Conservation (phyloP, 2,113 vertebrate genomes). For the Nyctibius bracteatus region DNA sequence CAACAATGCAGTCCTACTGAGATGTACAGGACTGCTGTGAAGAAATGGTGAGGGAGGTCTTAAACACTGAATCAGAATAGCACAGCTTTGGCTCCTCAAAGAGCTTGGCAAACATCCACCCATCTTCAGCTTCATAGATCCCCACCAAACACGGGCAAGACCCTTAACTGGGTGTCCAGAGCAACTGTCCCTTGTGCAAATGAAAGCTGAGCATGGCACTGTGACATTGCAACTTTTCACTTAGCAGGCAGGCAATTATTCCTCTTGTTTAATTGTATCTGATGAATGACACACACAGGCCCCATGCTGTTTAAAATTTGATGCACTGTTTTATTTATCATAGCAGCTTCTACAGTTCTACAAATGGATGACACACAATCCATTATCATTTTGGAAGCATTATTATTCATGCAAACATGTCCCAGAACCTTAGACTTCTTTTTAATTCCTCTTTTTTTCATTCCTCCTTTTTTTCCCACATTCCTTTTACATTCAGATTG, state of each 20-base stretch:
- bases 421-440: neutral
- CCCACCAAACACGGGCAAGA: neutral
- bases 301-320: constrained; percentile 30
- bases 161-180: neutral
- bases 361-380: constrained; percentile 50
- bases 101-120: neutral
- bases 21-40: neutral
- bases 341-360: constrained; percentile 21
- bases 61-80: neutral
- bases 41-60: neutral
- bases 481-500: constrained; percentile 41
- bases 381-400: constrained; percentile 50
- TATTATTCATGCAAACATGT: constrained; percentile 43
- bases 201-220: neutral
- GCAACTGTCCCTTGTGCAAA: neutral
- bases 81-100: neutral
- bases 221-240: neutral
- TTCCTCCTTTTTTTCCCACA: neutral
- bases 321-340: constrained; percentile 37
- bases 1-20: neutral
- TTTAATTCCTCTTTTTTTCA: neutral
- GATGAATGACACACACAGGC: constrained; percentile 13
- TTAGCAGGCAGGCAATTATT: constrained; percentile 22
- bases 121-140: neutral
- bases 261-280: constrained; percentile 42